Percentiles rank a stretch among this genome's conserved stretches.
These are phyloP conservation scores for Cherax destructor DNA, from an alignment of 1,140 invertebrate genomes.

Conservation along the genomic window DNA sequence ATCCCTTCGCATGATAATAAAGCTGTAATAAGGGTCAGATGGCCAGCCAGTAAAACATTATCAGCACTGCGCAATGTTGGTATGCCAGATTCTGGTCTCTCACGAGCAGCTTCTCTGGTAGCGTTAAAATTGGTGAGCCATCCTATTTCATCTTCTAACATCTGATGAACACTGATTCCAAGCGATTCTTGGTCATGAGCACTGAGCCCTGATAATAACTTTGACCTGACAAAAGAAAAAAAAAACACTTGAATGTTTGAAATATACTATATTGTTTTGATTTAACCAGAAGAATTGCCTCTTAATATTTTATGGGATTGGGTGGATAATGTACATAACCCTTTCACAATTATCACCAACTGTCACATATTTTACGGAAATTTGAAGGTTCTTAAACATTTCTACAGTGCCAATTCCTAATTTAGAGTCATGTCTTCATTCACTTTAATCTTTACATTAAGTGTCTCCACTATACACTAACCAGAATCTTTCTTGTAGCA, in stretches of 20 bases:
- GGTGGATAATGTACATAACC: too few species aligned
- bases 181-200: slow-evolving; percentile 76
- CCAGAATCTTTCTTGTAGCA: too few species aligned
- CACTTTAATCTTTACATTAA: too few species aligned
- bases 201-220: slow-evolving; percentile 75
- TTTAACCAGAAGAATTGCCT: too few species aligned
- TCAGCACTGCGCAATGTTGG: slow-evolving; percentile 74
- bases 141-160: slow-evolving; percentile 78
- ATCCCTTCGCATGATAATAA: slow-evolving; percentile 78
- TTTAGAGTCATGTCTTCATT: too few species aligned
- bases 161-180: slow-evolving; percentile 75
- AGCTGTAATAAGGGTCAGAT: slow-evolving; percentile 76
- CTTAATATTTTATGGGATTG: too few species aligned
- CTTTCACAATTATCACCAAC: too few species aligned
- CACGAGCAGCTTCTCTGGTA: slow-evolving; percentile 52
- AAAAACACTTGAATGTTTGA: not conserved
- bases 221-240: slow-evolving; percentile 40
- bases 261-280: too few species aligned
- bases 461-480: too few species aligned
- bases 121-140: slow-evolving; percentile 78
- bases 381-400: too few species aligned
- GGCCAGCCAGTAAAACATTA: slow-evolving; percentile 77
- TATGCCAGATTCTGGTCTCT: slow-evolving; percentile 63
- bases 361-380: too few species aligned
- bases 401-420: too few species aligned